Evolutionary conservation across 1,140 invertebrate genomes (phyloP).

Genomic region (Ylistrum balloti): DNA sequence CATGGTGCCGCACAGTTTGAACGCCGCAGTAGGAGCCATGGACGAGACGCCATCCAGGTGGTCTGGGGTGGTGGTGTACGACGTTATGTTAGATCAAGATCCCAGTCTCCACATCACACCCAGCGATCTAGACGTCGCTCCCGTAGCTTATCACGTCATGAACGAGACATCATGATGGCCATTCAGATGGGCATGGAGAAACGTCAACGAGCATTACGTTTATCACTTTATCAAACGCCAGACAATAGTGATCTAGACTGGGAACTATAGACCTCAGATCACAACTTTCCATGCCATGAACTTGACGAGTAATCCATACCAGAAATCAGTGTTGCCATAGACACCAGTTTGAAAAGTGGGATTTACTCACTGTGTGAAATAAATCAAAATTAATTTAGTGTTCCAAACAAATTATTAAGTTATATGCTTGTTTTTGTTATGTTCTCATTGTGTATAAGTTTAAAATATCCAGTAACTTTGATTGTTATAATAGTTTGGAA

Average conservation of each 20-base stretch:
- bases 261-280: constrained; percentile 56
- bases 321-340: background rate
- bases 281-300: background rate
- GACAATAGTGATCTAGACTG: constrained; percentile 63
- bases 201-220: constrained; percentile 64
- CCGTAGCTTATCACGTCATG: constrained; percentile 49
- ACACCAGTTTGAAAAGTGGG: background rate
- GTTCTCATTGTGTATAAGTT: background rate
- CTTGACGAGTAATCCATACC: background rate
- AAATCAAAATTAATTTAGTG: background rate
- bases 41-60: constrained; percentile 36
- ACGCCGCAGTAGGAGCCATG: constrained; percentile 48
- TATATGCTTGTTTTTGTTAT: background rate
- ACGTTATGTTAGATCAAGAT: constrained; percentile 59
- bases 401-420: background rate
- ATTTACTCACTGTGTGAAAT: background rate
- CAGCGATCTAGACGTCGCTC: constrained; percentile 20
- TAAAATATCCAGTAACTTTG: background rate
- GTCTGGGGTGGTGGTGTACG: constrained; percentile 43
- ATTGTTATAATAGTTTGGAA: background rate
- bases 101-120: constrained; percentile 61
- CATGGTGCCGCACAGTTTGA: constrained; percentile 52
- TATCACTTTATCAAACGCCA: constrained; percentile 66
- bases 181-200: constrained; percentile 70
- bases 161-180: constrained; percentile 62